Evolutionary conservation across 1,140 invertebrate genomes (phyloP), one percentile per base, ranked within the genome.

Genomic region (Calephelis virginiensis): DNA sequence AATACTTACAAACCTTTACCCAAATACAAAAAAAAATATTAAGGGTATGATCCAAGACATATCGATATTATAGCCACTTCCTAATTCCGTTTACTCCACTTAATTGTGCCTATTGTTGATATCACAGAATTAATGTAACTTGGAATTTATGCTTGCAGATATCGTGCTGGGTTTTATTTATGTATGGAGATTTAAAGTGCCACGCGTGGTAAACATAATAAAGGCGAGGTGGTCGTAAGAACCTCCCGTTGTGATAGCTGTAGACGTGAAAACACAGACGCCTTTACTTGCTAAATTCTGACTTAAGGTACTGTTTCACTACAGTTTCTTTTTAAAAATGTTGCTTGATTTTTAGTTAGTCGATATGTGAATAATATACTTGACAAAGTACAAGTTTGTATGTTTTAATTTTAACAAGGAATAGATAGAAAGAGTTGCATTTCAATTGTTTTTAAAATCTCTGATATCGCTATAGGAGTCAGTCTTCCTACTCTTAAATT

Each of bases 211-310:
- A 49, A 68, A 69, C 72, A 80, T 70, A 80, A 84, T 81, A 77
- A 75, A 77, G 67, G 64, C 69, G 73, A 62, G 77, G 77, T 80
- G 83, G 85, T 82, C 77, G 75, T 59, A 59, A 59, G 65, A 43
- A 75, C 78, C 83, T 79, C 85, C 86, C 81, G 85, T 71, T 76
- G 85, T 47, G 85, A 65, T 56, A 49, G 67, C 66, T 70, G 85
- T 71, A 75, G 79, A 89, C 86, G 84, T 85, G 86, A 73, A 78
- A 87, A 89, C 86, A 87, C 75, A 70, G 73, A 63, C 77, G 73
- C 80, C 78, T 77, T 67, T 72, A 69, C 73, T 78, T 75, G 81
- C 79, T 74, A 81, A 89, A 83, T 73, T 77, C 66, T 47, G 40
- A 49, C 63, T 78, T 83, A 84, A 81, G 74, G 79, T 71, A n/a